phyloP scores from a whole-genome alignment of 2,888 invertebrate species.

The Caenorhabditis macrosperma region DNA sequence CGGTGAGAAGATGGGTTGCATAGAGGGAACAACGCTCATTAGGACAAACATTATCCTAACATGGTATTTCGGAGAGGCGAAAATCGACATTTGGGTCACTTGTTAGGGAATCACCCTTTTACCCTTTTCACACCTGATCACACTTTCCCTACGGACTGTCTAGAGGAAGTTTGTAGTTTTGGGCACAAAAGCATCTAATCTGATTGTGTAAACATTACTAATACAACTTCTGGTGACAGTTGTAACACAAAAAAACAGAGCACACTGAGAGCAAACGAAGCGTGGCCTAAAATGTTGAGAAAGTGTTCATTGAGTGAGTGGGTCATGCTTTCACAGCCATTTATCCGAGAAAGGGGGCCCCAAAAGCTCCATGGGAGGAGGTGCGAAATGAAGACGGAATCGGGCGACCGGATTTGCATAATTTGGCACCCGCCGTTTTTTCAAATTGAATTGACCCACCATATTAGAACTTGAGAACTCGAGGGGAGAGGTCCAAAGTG shows the following conservation, averaged over 20 bases:
- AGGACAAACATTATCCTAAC: constrained; percentile 58
- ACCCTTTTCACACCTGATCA: constrained; percentile 43
- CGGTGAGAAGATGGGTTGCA: constrained; percentile 46
- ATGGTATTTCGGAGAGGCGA: constrained; percentile 35
- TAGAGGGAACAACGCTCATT: constrained; percentile 56
- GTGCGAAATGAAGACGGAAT: constrained; percentile 45
- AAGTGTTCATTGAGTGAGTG: constrained; percentile 46
- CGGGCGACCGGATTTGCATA: constrained; percentile 59
- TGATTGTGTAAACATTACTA: too few relatives aligned
- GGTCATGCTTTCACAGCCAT: constrained; percentile 57
- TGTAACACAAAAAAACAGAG: not conserved
- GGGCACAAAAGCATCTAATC: too few relatives aligned
- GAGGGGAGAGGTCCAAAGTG: not conserved
- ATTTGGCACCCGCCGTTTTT: constrained; percentile 17
- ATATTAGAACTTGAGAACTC: constrained; percentile 30
- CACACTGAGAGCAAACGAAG: constrained; percentile 16
- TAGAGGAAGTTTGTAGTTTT: too few relatives aligned
- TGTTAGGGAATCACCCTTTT: constrained; percentile 32
- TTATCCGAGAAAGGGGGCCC: constrained; percentile 41
- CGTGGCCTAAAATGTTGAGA: constrained; percentile 41
- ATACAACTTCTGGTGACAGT: too few relatives aligned
- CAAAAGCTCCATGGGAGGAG: constrained; percentile 17
- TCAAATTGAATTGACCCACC: constrained; percentile 58
- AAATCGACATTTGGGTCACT: constrained; percentile 47
- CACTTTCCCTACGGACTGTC: constrained; percentile 3